phyloP scores from a whole-genome alignment of 2,888 invertebrate genomes.

The Phaedon cochleariae region DNA sequence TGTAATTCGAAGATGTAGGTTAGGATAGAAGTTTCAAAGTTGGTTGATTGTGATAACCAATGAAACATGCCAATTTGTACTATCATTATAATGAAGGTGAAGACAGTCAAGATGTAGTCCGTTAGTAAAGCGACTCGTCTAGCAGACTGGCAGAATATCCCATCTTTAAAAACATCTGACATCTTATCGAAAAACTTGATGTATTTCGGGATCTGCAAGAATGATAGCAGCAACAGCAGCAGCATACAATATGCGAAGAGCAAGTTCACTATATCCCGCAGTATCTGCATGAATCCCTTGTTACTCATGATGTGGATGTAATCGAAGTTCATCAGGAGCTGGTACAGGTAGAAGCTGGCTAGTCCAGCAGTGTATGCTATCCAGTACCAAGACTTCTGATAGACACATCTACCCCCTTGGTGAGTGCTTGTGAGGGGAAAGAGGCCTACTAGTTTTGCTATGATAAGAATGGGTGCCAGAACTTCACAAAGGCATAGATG shows the following conservation, averaged over 20 bases:
- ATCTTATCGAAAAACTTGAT: conserved; percentile 50
- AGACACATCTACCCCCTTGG: conserved; percentile 51
- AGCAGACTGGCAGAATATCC: conserved; percentile 54
- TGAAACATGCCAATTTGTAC: conserved; percentile 46
- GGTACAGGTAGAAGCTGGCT: conserved; percentile 40
- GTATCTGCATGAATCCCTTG: conserved; percentile 52
- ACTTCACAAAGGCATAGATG: conserved; percentile 52
- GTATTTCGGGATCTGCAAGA: conserved; percentile 50
- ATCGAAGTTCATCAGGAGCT: conserved; percentile 48
- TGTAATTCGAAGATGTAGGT: conserved; percentile 49
- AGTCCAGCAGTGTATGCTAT: conserved; percentile 48
- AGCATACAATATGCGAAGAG: conserved; percentile 52
- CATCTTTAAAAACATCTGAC: conserved; percentile 47
- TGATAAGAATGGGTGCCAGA: conserved; percentile 43
- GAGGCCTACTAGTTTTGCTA: conserved; percentile 53
- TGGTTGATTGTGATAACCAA: conserved; percentile 49
- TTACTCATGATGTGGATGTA: conserved; percentile 40
- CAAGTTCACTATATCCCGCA: conserved; percentile 53
- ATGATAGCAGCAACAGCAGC: conserved; percentile 47
- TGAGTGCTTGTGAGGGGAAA: conserved; percentile 53
- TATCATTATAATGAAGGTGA: conserved; percentile 39
- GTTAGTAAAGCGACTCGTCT: conserved; percentile 40
- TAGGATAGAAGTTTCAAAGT: conserved; percentile 48
- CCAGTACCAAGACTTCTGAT: conserved; percentile 52
- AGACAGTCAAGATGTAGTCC: conserved; percentile 46